Percentiles rank a stretch among this genome's conserved stretches.
phyloP scores from a whole-genome alignment of 2,888 invertebrate genomes.

The Willowsia nigromaculata region DNA sequence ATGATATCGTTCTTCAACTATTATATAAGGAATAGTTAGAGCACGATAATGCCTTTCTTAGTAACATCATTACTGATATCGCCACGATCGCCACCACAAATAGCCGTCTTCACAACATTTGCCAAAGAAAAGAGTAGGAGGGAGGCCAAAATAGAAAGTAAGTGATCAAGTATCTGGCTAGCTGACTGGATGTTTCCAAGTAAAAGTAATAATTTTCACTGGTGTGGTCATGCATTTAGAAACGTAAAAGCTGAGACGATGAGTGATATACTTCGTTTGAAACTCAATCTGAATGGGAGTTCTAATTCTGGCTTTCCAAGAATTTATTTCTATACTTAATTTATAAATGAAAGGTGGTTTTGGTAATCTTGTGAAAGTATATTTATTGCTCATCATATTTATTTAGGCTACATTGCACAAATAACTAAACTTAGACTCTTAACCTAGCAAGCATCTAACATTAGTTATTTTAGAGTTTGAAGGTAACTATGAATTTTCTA shows the following conservation, averaged over 20 bases:
- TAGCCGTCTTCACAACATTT: too few relatives aligned
- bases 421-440: too few relatives aligned
- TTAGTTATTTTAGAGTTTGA: too few relatives aligned
- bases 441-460: too few relatives aligned
- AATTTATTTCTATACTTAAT: background rate
- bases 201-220: constrained; percentile 31
- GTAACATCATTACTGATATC: background rate
- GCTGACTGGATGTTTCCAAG: background rate
- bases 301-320: background rate
- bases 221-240: constrained; percentile 21
- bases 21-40: too few relatives aligned
- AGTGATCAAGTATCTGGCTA: constrained; percentile 19
- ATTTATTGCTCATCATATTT: background rate
- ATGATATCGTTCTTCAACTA: background rate
- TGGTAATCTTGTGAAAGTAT: background rate
- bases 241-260: background rate
- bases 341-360: background rate
- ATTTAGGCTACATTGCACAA: background rate
- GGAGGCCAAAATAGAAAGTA: constrained; percentile 9
- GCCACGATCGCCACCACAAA: background rate
- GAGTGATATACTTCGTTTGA: background rate
- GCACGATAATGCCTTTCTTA: background rate
- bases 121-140: background rate
- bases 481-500: too few relatives aligned
- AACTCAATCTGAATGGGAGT: constrained; percentile 1